Evolutionary conservation across 2,797 vertebrate species (phyloP).

Genomic region (Monodelphis domestica): DNA sequence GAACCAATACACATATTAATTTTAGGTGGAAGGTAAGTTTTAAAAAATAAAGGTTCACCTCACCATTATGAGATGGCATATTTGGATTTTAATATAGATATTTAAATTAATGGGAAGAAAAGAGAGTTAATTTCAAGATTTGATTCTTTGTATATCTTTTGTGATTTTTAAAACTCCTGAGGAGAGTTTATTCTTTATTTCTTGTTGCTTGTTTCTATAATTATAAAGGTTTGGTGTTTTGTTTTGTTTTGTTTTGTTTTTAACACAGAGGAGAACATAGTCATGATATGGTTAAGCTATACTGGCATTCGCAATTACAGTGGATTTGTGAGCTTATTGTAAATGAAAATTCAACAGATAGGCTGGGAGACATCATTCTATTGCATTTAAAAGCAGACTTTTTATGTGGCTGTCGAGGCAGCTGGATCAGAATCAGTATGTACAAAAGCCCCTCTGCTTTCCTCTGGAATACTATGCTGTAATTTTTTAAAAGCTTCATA

Average conservation of each 20-base stretch:
- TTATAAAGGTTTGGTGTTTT: too few species aligned
- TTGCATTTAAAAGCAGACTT: background rate
- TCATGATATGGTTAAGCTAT: background rate
- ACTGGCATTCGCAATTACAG: background rate
- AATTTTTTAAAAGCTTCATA: background rate
- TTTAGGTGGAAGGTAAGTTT: too few species aligned
- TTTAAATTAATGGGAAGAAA: background rate
- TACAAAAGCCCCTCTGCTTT: background rate
- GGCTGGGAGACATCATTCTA: background rate
- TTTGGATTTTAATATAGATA: background rate
- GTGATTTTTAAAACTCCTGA: background rate
- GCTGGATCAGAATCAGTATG: background rate
- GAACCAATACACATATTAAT: too few species aligned
- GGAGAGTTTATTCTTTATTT: background rate
- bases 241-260: too few species aligned
- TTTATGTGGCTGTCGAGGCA: background rate
- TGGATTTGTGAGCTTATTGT: background rate
- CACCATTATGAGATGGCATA: background rate
- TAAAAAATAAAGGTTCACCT: background rate
- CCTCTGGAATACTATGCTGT: background rate
- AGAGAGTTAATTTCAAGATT: background rate
- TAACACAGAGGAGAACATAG: background rate
- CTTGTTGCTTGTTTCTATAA: background rate
- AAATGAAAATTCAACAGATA: background rate
- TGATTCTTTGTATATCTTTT: background rate